These are phyloP conservation scores for Noctua comes DNA, from an alignment of 2,888 invertebrate genomes.

Conservation along the genomic window DNA sequence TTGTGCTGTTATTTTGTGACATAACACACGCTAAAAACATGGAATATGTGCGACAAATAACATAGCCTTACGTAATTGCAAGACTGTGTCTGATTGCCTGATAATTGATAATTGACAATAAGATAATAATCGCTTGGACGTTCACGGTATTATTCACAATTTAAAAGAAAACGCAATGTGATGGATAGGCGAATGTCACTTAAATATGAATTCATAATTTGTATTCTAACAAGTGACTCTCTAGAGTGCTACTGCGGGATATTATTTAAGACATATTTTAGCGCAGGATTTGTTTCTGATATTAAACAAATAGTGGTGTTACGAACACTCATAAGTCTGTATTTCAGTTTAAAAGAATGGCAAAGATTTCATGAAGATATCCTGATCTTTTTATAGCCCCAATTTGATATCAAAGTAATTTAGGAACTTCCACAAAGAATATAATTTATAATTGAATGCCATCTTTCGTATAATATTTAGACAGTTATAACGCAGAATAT, in stretches of 20 bases:
- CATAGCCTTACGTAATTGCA: background rate
- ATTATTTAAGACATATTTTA: constrained; percentile 15
- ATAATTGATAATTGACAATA: constrained; percentile 7
- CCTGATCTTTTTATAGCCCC: background rate
- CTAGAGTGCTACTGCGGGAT: background rate
- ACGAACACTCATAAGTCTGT: background rate
- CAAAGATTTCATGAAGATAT: background rate
- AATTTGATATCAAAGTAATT: background rate
- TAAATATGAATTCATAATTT: constrained; percentile 35
- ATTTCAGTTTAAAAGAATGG: constrained; percentile 1
- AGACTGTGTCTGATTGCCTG: background rate
- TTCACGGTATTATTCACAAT: background rate
- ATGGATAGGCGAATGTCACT: background rate
- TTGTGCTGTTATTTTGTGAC: constrained; percentile 28
- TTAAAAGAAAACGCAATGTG: constrained; percentile 22
- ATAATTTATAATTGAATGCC: background rate
- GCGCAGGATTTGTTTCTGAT: background rate
- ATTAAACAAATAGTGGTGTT: background rate
- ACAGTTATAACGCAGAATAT: constrained; percentile 21
- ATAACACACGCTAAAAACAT: constrained; percentile 31
- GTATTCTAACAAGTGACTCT: constrained; percentile 26
- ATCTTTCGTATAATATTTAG: constrained; percentile 11
- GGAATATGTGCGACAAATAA: background rate
- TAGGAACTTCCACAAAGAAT: constrained; percentile 7
- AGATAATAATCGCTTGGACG: background rate